A percentile compares a stretch with the other conserved stretches of the same genome.
Conservation (phyloP, 2,888 invertebrate species). For the Sicus ferrugineus region DNA sequence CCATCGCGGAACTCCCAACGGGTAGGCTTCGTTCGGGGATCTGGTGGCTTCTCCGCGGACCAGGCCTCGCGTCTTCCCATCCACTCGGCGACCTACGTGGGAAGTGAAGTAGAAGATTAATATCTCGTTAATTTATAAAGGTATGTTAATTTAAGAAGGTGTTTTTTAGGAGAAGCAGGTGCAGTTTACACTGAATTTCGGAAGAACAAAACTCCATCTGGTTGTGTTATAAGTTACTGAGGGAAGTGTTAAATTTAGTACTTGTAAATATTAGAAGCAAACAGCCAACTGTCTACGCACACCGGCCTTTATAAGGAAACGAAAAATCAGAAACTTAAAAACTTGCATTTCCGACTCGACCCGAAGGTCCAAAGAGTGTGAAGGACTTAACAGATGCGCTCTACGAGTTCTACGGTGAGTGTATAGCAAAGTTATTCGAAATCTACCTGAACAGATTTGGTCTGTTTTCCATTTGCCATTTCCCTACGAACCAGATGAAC, state of each 20-base stretch:
- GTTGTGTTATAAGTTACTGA: constrained; percentile 36
- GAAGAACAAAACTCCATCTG: background rate
- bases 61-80: constrained; percentile 82
- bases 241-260: constrained; percentile 40
- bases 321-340: constrained; percentile 52
- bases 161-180: background rate
- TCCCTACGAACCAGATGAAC: constrained; percentile 78
- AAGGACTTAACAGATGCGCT: constrained; percentile 21
- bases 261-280: constrained; percentile 23
- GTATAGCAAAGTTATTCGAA: constrained; percentile 51
- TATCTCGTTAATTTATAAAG: background rate
- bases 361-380: constrained; percentile 23
- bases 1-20: constrained; percentile 78
- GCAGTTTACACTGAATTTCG: background rate
- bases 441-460: constrained; percentile 77
- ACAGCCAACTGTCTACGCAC: constrained; percentile 2
- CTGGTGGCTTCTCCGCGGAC: constrained; percentile 77
- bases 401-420: constrained; percentile 35
- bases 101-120: background rate
- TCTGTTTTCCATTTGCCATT: constrained; percentile 74
- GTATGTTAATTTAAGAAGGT: background rate
- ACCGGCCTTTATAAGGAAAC: constrained; percentile 45
- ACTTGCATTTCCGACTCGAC: constrained; percentile 42
- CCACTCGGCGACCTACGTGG: constrained; percentile 72
- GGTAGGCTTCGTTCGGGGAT: constrained; percentile 73